These are phyloP conservation scores for Lobophora halterata DNA, from an alignment of 2,888 invertebrate species.

Conservation along the genomic window DNA sequence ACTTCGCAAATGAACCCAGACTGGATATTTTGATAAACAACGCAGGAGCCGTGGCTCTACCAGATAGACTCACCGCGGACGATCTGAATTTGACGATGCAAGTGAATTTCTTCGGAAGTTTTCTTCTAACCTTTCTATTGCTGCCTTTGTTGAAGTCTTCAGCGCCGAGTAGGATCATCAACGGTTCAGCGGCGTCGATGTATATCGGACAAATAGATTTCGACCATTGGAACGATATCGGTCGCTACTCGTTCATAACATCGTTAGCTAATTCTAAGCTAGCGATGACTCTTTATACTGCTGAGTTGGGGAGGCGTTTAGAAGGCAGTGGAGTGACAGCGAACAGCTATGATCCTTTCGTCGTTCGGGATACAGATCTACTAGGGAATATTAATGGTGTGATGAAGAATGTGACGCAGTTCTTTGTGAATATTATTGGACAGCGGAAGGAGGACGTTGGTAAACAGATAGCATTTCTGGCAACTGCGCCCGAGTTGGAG, in stretches of 20 bases:
- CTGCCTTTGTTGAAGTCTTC: conserved; percentile 74
- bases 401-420: conserved; percentile 39
- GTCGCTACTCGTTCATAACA: conserved; percentile 48
- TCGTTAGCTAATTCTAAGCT: conserved; percentile 75
- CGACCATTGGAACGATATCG: conserved; percentile 60
- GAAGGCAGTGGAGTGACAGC: conserved; percentile 82
- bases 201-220: conserved; percentile 64
- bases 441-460: conserved; percentile 60
- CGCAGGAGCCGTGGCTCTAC: conserved; percentile 74
- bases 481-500: conserved; percentile 50
- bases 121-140: conserved; percentile 86
- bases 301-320: conserved; percentile 78
- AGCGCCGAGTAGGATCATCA: conserved; percentile 82
- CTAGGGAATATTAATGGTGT: conserved; percentile 45
- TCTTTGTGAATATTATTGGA: conserved; percentile 53
- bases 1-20: conserved; percentile 55
- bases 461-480: conserved; percentile 54
- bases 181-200: conserved; percentile 83
- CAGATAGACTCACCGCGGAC: conserved; percentile 79
- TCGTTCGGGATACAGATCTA: conserved; percentile 59
- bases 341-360: conserved; percentile 82
- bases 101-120: conserved; percentile 86
- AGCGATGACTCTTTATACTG: conserved; percentile 82
- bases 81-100: conserved; percentile 85
- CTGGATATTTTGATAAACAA: conserved; percentile 81